Conservation (phyloP, 2,797 vertebrate species). For the Sebastes taczanowskii region DNA sequence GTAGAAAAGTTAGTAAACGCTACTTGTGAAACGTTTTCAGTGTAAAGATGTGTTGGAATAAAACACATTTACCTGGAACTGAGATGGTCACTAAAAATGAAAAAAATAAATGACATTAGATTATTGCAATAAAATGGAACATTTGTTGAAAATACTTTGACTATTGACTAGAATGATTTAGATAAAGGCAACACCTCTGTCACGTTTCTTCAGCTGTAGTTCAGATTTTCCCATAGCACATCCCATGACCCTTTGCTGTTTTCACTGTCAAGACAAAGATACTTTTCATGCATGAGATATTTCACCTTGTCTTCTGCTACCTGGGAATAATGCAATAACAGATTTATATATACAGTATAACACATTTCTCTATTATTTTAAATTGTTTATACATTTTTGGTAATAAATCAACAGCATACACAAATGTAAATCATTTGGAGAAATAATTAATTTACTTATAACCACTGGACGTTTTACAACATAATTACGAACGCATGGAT, state of each 20-base stretch:
- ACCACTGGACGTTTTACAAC: not conserved
- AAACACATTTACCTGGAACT: conserved; percentile 75
- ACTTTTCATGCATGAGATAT: not conserved
- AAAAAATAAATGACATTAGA: not conserved
- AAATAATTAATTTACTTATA: not conserved
- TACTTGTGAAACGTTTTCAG: not conserved
- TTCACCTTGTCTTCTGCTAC: conserved; percentile 29
- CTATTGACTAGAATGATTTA: not conserved
- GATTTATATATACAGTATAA: not conserved
- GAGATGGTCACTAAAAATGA: conserved; percentile 65
- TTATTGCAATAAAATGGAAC: not conserved
- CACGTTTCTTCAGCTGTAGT: conserved; percentile 74
- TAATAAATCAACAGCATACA: not conserved
- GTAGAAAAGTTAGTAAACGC: not conserved
- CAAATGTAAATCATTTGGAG: not conserved
- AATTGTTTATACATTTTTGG: not conserved
- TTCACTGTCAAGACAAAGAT: conserved; percentile 42
- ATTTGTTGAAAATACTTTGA: not conserved
- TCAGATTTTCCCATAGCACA: conserved; percentile 79
- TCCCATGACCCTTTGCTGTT: conserved; percentile 84
- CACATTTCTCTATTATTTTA: not conserved
- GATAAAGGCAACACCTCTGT: conserved; percentile 75
- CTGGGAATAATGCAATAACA: not conserved
- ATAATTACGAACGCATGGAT: not conserved
- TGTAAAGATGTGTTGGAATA: not conserved